Percentiles rank a stretch among this genome's conserved stretches.
Evolutionary conservation across 2,888 invertebrate genomes (phyloP).

Genomic region (Incurvaria masculella): DNA sequence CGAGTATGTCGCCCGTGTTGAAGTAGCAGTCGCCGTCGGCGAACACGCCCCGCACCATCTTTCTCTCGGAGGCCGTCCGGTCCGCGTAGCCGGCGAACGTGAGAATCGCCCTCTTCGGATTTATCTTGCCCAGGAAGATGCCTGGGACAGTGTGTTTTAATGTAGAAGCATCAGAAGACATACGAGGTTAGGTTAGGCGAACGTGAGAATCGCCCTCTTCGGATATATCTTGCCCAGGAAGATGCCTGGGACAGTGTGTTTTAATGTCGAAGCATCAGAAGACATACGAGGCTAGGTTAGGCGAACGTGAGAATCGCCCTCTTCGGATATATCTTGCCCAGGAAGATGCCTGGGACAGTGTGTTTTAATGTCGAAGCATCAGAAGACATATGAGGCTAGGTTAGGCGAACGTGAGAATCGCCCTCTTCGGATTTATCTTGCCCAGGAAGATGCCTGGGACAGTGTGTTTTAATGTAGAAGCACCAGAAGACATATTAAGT

Average conservation of each 20-base stretch:
- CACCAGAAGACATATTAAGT: background rate
- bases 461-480: background rate
- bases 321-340: constrained; percentile 61
- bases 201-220: constrained; percentile 43
- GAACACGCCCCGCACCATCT: constrained; percentile 79
- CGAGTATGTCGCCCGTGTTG: constrained; percentile 86
- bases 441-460: constrained; percentile 67
- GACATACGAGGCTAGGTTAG: no score
- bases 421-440: constrained; percentile 53
- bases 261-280: background rate
- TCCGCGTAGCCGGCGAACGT: constrained; percentile 50
- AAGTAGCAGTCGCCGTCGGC: constrained; percentile 84
- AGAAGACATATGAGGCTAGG: no score
- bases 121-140: constrained; percentile 67
- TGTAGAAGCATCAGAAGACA: background rate
- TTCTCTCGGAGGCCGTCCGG: constrained; percentile 77
- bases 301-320: constrained; percentile 47
- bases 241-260: constrained; percentile 51
- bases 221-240: constrained; percentile 65
- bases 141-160: constrained; percentile 38
- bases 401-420: constrained; percentile 43
- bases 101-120: constrained; percentile 42
- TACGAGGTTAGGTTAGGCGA: no score
- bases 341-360: constrained; percentile 58
- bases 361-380: background rate